A percentile compares a stretch with the other conserved stretches of the same genome.
Evolutionary conservation across 2,888 invertebrate genomes (phyloP).

Genomic region (Seladonia tumulorum): DNA sequence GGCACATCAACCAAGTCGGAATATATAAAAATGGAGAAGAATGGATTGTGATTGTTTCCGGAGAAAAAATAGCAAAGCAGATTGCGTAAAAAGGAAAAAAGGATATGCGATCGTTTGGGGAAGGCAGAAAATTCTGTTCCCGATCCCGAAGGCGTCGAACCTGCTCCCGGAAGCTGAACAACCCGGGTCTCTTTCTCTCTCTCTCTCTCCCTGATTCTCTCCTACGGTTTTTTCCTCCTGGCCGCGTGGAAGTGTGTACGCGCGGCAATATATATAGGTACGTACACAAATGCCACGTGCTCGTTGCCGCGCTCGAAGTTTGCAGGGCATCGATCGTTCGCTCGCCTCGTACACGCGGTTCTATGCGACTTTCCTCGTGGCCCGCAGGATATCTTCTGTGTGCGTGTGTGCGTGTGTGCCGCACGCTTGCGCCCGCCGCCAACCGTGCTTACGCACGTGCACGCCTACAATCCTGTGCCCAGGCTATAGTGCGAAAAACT

Average conservation of each 20-base stretch:
- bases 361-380: conserved; percentile 68
- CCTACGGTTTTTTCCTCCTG: conserved; percentile 51
- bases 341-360: conserved; percentile 67
- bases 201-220: conserved; percentile 18
- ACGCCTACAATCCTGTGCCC: conserved; percentile 41
- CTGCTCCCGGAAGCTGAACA: conserved; percentile 60
- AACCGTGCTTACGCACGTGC: conserved; percentile 59
- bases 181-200: not conserved
- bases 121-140: conserved; percentile 44
- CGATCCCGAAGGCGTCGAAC: conserved; percentile 38
- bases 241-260: conserved; percentile 62
- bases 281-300: conserved; percentile 74
- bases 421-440: conserved; percentile 46
- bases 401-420: conserved; percentile 64
- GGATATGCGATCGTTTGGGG: not conserved
- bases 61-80: not conserved
- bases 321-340: conserved; percentile 80
- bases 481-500: conserved; percentile 10
- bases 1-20: not conserved
- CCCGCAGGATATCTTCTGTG: conserved; percentile 47
- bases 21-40: not conserved
- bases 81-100: not conserved
- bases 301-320: conserved; percentile 74
- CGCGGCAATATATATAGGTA: conserved; percentile 57
- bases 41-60: not conserved